These are phyloP conservation scores for Ciona savignyi DNA, from an alignment of 23 tunicate genomes.

Conservation along the genomic window DNA sequence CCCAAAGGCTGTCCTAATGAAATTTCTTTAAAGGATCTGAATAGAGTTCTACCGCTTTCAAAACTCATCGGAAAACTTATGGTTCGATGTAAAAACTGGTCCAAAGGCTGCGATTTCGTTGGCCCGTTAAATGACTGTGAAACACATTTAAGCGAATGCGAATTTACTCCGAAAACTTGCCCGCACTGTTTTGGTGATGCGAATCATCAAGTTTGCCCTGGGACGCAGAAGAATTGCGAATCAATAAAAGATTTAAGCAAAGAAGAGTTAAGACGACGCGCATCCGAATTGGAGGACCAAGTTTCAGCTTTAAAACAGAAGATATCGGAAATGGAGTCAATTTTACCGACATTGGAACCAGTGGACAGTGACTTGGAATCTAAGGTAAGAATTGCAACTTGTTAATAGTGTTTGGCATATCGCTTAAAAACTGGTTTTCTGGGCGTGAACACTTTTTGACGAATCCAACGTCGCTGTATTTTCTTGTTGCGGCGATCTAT, in stretches of 20 bases:
- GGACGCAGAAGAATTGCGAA: background rate
- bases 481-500: background rate
- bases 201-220: background rate
- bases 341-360: background rate
- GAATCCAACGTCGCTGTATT: background rate
- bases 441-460: background rate
- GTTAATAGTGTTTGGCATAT: no score
- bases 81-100: conserved; percentile 5
- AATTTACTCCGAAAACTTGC: background rate
- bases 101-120: conserved; percentile 10
- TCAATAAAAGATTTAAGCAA: no score
- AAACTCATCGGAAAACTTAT: conserved; percentile 15
- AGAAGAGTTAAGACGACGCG: background rate
- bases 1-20: conserved; percentile 7
- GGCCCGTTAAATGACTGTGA: background rate
- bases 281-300: conserved; percentile 5
- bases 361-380: background rate
- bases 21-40: conserved; percentile 7
- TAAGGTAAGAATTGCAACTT: background rate
- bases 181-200: background rate
- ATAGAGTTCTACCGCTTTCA: conserved; percentile 20
- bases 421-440: background rate
- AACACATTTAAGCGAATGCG: background rate
- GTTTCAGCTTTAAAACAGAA: background rate
- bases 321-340: background rate